Base-by-base conservation (phyloP, 1,140 invertebrate genomes). In the Phymastichus coffea region DNA sequence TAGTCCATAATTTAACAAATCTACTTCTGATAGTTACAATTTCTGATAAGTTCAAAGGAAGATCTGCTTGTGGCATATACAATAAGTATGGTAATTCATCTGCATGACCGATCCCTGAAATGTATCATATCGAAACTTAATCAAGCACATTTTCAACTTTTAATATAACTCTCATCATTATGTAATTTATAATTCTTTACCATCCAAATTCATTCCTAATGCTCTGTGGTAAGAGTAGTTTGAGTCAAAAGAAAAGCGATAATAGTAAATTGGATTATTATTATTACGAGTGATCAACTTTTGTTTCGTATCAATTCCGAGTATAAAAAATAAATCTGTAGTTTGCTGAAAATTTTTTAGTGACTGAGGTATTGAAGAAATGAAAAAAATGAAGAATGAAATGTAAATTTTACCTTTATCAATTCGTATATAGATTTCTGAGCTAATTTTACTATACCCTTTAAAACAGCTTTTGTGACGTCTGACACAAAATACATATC, bases 321-420 rank as follows among this genome's bases (percentile, higher is more conserved):
- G 8, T 2, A 25, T 10, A 26, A 25, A 46, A 6, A 46, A 14
- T 23, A 25, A 14, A 25, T 46, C 43, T 9, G 43, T 7, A 4
- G 43, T 26, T 19, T 3, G 2, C 43, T 46, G 9, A 26, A 46
- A 46, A 33, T 33, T 33, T 7, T 7, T 7, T 33, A 7, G 6
- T 33, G 6, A 33, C 6, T 33, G 17, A 20, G 33, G 20, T n/a
- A 55, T 22, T 41, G 37, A 17, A 38, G 53, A 44, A 26, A 33
- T 19, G 25, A 46, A 56, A 56, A 44, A 40, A 46, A 56, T 56
- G 47, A 58, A 61, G 60, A 59, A 61, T 56, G 62, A 63, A 61
- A 46, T 58, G 54, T 33, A 12, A 33, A 33, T 33, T 7, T 33
- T 33, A 7, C 12, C 28, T 12, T 33, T 12, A 12, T 6, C 28